These are phyloP conservation scores for Drosophila asahinai DNA, from an alignment of 1,140 invertebrate genomes.

Conservation along the genomic window DNA sequence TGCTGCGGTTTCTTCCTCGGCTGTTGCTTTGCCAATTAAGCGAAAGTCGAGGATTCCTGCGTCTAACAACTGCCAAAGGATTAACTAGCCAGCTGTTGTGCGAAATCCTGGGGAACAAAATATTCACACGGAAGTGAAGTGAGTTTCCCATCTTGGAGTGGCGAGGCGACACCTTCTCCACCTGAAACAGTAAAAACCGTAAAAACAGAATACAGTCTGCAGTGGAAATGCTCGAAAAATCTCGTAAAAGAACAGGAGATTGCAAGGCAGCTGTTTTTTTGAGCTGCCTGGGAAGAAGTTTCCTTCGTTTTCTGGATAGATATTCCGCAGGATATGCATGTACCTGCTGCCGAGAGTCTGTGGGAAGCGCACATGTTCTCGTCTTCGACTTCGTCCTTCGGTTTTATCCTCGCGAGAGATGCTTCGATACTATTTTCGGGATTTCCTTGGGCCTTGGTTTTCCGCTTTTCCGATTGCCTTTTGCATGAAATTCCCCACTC, in stretches of 20 bases:
- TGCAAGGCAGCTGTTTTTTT: conserved; percentile 34
- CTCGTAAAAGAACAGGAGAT: conserved; percentile 25
- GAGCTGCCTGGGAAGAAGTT: conserved; percentile 51
- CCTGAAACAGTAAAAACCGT: conserved; percentile 38
- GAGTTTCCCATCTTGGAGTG: conserved; percentile 25
- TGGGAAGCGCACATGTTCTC: conserved; percentile 61
- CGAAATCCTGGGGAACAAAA: conserved; percentile 26
- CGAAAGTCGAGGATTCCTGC: conserved; percentile 31
- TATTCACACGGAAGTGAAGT: conserved; percentile 58
- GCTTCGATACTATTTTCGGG: conserved; percentile 14
- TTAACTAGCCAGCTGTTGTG: conserved; percentile 54
- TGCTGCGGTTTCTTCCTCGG: conserved; percentile 44
- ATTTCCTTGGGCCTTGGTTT: conserved; percentile 24
- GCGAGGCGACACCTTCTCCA: conserved; percentile 33
- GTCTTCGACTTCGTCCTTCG: conserved; percentile 16
- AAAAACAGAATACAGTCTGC: conserved; percentile 12
- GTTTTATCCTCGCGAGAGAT: conserved; percentile 33
- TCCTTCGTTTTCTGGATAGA: conserved; percentile 9
- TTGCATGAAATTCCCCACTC: conserved; percentile 21
- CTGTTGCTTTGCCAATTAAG: conserved; percentile 52
- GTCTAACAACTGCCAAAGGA: conserved; percentile 61
- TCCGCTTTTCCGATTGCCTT: conserved; percentile 39
- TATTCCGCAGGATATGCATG: conserved; percentile 31
- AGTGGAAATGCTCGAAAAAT: conserved; percentile 25
- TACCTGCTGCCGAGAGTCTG: conserved; percentile 47